Percentiles rank a stretch among this genome's conserved stretches.
These are phyloP conservation scores for Silvanus unidentatus DNA, from an alignment of 2,888 invertebrate genomes.

Conservation along the genomic window DNA sequence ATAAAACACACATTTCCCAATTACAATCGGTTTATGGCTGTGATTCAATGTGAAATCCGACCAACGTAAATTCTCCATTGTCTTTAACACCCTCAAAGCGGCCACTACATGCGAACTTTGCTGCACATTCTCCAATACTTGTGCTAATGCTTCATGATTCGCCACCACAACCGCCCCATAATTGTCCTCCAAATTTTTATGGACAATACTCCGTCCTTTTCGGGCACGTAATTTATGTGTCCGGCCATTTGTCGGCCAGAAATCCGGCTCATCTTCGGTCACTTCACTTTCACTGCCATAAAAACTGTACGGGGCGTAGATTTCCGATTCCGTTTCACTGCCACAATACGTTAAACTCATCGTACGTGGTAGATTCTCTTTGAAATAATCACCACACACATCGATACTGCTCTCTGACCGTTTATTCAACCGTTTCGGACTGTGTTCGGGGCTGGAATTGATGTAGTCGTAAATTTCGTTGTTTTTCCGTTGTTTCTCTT, in stretches of 20 bases:
- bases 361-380: constrained; percentile 57
- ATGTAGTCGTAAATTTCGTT: constrained; percentile 61
- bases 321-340: constrained; percentile 78
- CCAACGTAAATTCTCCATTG: constrained; percentile 66
- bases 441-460: constrained; percentile 59
- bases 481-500: constrained; percentile 45
- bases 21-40: constrained; percentile 48
- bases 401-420: constrained; percentile 51
- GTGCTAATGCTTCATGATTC: constrained; percentile 84
- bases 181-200: constrained; percentile 81
- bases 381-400: constrained; percentile 53
- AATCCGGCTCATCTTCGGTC: constrained; percentile 50
- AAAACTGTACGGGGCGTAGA: constrained; percentile 76
- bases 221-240: constrained; percentile 59
- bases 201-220: constrained; percentile 76
- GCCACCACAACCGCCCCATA: constrained; percentile 85
- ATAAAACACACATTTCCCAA: constrained; percentile 69
- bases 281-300: constrained; percentile 58
- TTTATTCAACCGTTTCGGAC: constrained; percentile 41
- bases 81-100: constrained; percentile 64
- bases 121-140: constrained; percentile 83
- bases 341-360: constrained; percentile 74
- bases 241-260: constrained; percentile 34
- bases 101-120: constrained; percentile 64
- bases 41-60: constrained; percentile 60